phyloP scores from a whole-genome alignment of 92 coral and sea anemone species.

The Diadumene lineata region DNA sequence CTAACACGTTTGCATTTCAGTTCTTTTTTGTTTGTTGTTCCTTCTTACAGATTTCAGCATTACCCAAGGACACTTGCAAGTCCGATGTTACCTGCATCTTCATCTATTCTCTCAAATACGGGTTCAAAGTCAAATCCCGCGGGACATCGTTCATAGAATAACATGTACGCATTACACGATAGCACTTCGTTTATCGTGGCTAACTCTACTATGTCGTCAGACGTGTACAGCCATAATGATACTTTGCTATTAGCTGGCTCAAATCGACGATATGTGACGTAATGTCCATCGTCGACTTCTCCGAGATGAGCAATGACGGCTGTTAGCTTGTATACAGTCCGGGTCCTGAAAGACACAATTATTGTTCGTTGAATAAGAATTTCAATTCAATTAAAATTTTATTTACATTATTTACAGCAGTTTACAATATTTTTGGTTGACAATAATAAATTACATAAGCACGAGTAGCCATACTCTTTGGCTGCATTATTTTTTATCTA shows the following conservation, averaged over 20 bases:
- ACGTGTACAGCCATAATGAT: slow-evolving; percentile 71
- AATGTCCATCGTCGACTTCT: slow-evolving; percentile 91
- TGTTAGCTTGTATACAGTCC: slow-evolving; percentile 68
- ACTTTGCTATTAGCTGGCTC: slow-evolving; percentile 36
- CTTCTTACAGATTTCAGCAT: too few relatives aligned
- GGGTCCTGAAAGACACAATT: slow-evolving; percentile 40
- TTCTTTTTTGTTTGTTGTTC: too few relatives aligned
- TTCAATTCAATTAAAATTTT: too few relatives aligned
- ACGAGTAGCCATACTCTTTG: too few relatives aligned
- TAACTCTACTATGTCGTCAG: slow-evolving; percentile 78
- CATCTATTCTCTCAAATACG: slow-evolving; percentile 22
- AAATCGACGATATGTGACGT: slow-evolving; percentile 89
- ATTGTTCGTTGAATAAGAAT: too few relatives aligned
- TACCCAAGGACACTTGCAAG: background rate
- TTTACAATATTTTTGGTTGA: too few relatives aligned
- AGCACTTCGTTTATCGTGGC: slow-evolving; percentile 72
- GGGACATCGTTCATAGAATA: slow-evolving; percentile 75
- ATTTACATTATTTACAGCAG: too few relatives aligned
- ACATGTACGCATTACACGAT: slow-evolving; percentile 85
- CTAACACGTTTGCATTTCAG: too few relatives aligned
- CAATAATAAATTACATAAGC: too few relatives aligned
- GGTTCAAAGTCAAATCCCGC: slow-evolving; percentile 46
- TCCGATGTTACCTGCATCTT: slow-evolving; percentile 20
- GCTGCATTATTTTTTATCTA: too few relatives aligned
- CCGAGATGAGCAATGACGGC: slow-evolving; percentile 94